These are phyloP conservation scores for Ispidina lecontei DNA, from an alignment of 2,797 vertebrate species.

Conservation along the genomic window DNA sequence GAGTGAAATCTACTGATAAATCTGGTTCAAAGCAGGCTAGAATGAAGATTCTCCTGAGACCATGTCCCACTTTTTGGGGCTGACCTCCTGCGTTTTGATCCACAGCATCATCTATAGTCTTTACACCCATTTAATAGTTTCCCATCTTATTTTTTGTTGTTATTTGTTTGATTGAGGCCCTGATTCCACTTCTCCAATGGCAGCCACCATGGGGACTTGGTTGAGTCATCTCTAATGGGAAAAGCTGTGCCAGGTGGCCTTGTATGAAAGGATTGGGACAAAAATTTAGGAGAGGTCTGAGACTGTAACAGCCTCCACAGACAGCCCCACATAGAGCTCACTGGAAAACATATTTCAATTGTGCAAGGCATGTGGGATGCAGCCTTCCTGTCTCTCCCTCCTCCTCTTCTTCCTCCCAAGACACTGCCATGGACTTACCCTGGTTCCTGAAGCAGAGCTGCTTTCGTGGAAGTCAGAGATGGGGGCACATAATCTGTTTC, in stretches of 20 bases:
- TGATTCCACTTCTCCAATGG: not conserved
- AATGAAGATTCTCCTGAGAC: not conserved
- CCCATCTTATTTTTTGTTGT: no score
- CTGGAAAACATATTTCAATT: not conserved
- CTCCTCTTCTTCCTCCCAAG: not conserved
- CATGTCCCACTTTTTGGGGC: rapidly evolving
- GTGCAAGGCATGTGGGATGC: not conserved
- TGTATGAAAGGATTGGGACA: not conserved
- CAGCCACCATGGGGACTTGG: not conserved
- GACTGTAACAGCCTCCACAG: not conserved
- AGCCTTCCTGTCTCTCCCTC: not conserved
- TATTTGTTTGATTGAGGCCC: not conserved
- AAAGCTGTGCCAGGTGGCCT: not conserved
- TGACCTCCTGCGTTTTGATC: not conserved
- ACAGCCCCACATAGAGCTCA: not conserved
- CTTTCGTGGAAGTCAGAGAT: not conserved
- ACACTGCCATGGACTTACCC: not conserved
- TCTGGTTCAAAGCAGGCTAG: not conserved
- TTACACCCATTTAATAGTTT: not conserved
- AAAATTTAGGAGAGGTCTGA: not conserved
- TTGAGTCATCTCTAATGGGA: not conserved
- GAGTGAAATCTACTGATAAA: not conserved
- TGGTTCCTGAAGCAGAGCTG: not conserved
- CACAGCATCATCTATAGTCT: not conserved
- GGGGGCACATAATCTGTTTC: not conserved